Base-by-base conservation (phyloP, 1,140 invertebrate species). In the Bombus huntii region DNA sequence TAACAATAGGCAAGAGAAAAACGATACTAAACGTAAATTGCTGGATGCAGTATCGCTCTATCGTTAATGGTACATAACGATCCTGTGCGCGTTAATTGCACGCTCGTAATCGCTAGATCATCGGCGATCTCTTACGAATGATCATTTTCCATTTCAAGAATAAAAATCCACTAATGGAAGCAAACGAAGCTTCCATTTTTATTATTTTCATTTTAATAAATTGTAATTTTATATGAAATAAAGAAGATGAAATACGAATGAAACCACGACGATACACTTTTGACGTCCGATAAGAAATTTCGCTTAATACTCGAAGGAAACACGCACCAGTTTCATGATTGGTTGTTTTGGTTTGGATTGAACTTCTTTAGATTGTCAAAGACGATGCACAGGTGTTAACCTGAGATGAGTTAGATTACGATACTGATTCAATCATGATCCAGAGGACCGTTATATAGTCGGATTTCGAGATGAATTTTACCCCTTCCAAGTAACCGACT, bases 241-340 rank as follows among this genome's bases (percentile, higher is more conserved):
- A 18, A 13, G 10, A 22, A 31, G 9, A n/a, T 6, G 34, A 62
- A 28, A 12, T 37, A 18, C 6, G 25, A 39, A 65, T 77, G 18
- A 65, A 65, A 62, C 75, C n/a, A 65, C 28, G 75, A 22, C 25
- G 0, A 18, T 74, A 42, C 85, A 88, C 65, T 87, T 68, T 68
- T 44, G 47, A 12, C 34, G 25, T 37, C 47, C 83, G 25, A 25
- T 72, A 28, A 22, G 22, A 53, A 47, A n/a, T 62, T 13, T 62
- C n/a, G 82, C 8, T 37, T 82, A 72, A 1, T 83, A 53, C 2
- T n/a, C 37, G 25, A 87, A 31, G 28, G 1, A 31, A 28, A 75
- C 88, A 90, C 89, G 89, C 89, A 90, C 89, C 89, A 90, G 87
- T 37, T 90, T 90, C 89, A 90, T 90, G 70, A 28, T 78, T 62